These are phyloP conservation scores for Dolichopus griseipennis DNA, from an alignment of 2,888 invertebrate species.

Conservation along the genomic window DNA sequence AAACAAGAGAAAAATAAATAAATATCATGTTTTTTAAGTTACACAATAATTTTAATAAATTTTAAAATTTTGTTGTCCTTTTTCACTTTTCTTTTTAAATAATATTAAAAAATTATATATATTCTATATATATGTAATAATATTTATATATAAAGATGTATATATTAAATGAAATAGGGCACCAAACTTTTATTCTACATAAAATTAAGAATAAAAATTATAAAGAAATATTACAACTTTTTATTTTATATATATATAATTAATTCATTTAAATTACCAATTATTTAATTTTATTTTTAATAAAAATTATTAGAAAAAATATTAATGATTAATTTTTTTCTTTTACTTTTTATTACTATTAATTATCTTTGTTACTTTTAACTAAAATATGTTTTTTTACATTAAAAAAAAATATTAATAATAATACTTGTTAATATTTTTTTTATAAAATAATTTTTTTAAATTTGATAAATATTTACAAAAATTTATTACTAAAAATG, in stretches of 20 bases:
- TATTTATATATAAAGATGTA: no score
- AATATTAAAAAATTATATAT: not conserved
- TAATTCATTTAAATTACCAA: not conserved
- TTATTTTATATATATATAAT: not conserved
- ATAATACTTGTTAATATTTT: slow-evolving; percentile 2
- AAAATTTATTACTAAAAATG: slow-evolving; percentile 1
- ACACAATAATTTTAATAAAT: no score
- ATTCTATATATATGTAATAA: no score
- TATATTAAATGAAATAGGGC: not conserved
- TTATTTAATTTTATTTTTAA: not conserved
- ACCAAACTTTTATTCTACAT: not conserved
- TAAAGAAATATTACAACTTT: not conserved
- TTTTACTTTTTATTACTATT: no score
- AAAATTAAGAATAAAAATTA: not conserved
- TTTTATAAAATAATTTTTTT: not conserved
- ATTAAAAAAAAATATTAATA: not conserved
- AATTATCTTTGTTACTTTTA: no score
- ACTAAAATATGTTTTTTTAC: not conserved
- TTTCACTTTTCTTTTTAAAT: no score
- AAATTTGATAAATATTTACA: not conserved
- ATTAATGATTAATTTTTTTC: not conserved
- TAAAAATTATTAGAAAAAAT: not conserved
- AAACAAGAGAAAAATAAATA: no score
- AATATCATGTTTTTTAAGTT: no score
- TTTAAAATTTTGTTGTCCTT: not conserved